Evolutionary conservation across 2,888 invertebrate species (phyloP).

Genomic region (Hyppa rectilinea): DNA sequence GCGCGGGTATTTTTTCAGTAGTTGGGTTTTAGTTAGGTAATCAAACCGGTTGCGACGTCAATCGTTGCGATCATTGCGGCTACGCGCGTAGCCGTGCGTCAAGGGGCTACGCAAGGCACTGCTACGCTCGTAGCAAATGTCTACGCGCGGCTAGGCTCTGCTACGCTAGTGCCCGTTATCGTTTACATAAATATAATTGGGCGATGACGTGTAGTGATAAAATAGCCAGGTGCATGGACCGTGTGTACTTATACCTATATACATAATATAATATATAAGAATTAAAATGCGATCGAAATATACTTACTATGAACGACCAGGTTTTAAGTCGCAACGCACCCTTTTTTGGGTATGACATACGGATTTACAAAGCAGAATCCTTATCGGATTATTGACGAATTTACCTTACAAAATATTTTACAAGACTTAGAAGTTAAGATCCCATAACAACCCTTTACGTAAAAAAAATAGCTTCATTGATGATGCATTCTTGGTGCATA

Average conservation of each 20-base stretch:
- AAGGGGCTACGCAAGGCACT: conserved; percentile 24
- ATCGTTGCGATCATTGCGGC: neutral
- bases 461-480: neutral
- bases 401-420: conserved; percentile 10
- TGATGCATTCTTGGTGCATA: conserved; percentile 18
- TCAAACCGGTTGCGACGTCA: too few relatives aligned
- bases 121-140: conserved; percentile 40
- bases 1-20: too few relatives aligned
- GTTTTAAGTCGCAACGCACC: neutral
- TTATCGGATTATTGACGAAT: conserved; percentile 23
- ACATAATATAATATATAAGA: too few relatives aligned
- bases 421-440: conserved; percentile 24
- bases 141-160: neutral
- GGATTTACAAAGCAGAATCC: conserved; percentile 4
- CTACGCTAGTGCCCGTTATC: conserved; percentile 11
- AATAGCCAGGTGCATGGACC: neutral
- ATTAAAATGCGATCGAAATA: neutral
- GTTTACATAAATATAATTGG: conserved; percentile 1
- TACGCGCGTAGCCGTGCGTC: neutral
- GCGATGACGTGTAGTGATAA: neutral
- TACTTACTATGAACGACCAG: neutral
- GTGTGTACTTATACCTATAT: neutral
- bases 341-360: neutral
- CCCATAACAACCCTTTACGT: neutral
- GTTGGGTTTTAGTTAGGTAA: too few relatives aligned